phyloP scores from a whole-genome alignment of 2,888 invertebrate genomes.

The Tinea semifulvella region DNA sequence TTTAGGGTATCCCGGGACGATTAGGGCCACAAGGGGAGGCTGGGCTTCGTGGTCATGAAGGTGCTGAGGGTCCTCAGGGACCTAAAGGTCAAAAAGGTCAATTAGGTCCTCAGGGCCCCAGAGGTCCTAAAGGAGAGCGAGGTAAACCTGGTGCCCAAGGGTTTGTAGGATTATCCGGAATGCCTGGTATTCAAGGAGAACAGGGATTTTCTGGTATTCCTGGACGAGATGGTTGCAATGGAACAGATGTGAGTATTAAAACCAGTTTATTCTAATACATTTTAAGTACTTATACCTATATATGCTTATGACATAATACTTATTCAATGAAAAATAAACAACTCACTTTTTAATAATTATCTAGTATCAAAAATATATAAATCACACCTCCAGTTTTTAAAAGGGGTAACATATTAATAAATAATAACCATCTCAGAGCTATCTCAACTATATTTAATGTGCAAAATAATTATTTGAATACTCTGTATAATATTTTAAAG shows the following conservation, averaged over 20 bases:
- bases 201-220: slow-evolving; percentile 79
- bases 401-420: too few species aligned
- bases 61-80: slow-evolving; percentile 85
- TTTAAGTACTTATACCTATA: background rate
- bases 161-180: slow-evolving; percentile 78
- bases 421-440: too few species aligned
- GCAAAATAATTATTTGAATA: too few species aligned
- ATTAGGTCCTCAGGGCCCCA: slow-evolving; percentile 80
- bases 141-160: slow-evolving; percentile 91
- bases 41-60: slow-evolving; percentile 83
- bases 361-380: background rate
- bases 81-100: slow-evolving; percentile 91
- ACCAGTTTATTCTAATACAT: background rate
- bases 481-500: too few species aligned
- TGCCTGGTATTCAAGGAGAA: slow-evolving; percentile 73
- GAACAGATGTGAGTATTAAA: slow-evolving; percentile 82
- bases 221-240: slow-evolving; percentile 95
- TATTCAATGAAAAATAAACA: background rate
- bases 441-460: too few species aligned
- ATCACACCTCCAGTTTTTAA: too few species aligned
- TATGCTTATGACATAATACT: background rate
- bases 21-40: slow-evolving; percentile 77
- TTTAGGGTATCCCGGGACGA: slow-evolving; percentile 80
- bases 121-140: slow-evolving; percentile 85
- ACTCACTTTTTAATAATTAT: background rate